Conservation (phyloP, 2,888 invertebrate genomes). For the Sericinus montela region DNA sequence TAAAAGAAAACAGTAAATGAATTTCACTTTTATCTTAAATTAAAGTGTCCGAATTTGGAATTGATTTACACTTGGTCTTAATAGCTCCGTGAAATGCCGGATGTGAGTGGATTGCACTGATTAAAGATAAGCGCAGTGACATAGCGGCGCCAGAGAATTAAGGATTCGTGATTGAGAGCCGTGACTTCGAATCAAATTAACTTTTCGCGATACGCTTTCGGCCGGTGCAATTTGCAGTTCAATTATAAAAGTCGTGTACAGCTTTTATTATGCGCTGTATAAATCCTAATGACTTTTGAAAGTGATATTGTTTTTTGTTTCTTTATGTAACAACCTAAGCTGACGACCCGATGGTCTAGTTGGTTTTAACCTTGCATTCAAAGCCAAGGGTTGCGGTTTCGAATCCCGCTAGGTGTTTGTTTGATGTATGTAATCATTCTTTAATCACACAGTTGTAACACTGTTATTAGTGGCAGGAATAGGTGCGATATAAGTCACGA, state of each 20-base stretch:
- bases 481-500: no score
- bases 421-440: no score
- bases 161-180: neutral
- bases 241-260: neutral
- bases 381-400: no score
- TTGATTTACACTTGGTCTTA: slow-evolving; percentile 1
- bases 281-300: slow-evolving; percentile 5
- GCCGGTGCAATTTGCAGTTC: neutral
- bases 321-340: no score
- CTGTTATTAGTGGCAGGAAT: no score
- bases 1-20: no score
- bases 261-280: neutral
- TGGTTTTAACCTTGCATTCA: no score
- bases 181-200: neutral
- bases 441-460: no score
- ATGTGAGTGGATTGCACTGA: neutral
- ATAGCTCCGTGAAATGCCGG: neutral
- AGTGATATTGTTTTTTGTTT: neutral
- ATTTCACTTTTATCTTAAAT: no score
- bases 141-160: neutral
- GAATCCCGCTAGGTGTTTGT: no score
- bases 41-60: neutral
- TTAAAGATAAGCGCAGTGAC: neutral
- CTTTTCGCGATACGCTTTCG: slow-evolving; percentile 1
- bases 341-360: no score